Conservation (phyloP, 2,113 vertebrate species). For the Hippocampus comes region DNA sequence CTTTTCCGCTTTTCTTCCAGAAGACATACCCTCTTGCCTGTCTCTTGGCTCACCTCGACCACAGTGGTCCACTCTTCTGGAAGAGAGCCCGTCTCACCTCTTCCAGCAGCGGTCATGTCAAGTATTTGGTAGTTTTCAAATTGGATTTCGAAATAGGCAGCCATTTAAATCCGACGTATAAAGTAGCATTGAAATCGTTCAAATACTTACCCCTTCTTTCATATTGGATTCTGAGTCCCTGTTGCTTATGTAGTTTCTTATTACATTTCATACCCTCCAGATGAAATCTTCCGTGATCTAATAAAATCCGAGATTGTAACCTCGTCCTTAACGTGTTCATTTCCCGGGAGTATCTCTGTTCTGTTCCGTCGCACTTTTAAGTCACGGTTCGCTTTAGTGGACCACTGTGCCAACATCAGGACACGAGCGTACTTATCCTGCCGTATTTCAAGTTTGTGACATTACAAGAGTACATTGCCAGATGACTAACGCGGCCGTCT, state of each 20-base stretch:
- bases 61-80: too few species aligned
- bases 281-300: background rate
- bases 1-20: too few species aligned
- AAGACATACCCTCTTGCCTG: too few species aligned
- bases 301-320: background rate
- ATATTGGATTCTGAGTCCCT: background rate
- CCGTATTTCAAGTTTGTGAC: constrained; percentile 31
- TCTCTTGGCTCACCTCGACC: too few species aligned
- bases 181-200: background rate
- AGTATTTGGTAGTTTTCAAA: background rate
- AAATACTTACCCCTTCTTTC: background rate
- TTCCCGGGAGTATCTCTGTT: background rate
- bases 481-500: constrained; percentile 38
- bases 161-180: background rate
- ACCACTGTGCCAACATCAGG: constrained; percentile 18
- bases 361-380: background rate
- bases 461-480: constrained; percentile 20
- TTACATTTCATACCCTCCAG: constrained; percentile 3
- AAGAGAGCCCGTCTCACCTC: too few species aligned
- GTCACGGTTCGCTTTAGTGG: constrained; percentile 6
- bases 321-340: background rate
- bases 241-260: background rate
- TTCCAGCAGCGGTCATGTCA: background rate
- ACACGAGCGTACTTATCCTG: constrained; percentile 30
- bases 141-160: background rate